Conservation (phyloP, 92 coral and sea anemone genomes). For the Porites lobata region DNA sequence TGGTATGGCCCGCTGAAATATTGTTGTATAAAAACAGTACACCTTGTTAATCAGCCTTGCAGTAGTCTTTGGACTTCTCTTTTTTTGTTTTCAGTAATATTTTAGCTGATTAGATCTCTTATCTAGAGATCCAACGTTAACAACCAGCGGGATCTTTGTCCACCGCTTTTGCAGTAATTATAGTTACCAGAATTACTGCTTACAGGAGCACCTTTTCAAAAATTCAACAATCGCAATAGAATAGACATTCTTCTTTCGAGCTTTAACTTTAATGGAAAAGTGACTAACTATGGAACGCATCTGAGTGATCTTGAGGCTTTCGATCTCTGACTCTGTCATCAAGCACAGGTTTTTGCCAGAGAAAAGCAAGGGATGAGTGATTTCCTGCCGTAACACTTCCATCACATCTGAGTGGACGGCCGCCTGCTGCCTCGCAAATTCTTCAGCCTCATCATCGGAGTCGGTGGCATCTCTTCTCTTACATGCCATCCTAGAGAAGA, state of each 20-base stretch:
- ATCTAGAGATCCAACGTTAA: no score
- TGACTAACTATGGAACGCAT: slow-evolving; percentile 27
- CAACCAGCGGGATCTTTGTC: no score
- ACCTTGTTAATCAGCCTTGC: no score
- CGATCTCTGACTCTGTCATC: slow-evolving; percentile 1
- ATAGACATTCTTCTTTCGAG: slow-evolving; percentile 33
- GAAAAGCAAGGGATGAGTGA: slow-evolving; percentile 8
- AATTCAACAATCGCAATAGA: slow-evolving; percentile 17
- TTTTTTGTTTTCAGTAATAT: no score
- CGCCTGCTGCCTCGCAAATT: slow-evolving; percentile 9
- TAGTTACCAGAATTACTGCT: slow-evolving; percentile 5
- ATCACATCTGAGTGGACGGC: slow-evolving; percentile 27
- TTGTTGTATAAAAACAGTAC: no score
- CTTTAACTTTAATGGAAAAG: slow-evolving; percentile 31
- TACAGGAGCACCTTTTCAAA: slow-evolving; percentile 26
- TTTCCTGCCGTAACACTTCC: slow-evolving; percentile 27
- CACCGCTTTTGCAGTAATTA: no score
- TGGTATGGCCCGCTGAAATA: no score
- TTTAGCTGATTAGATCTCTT: no score
- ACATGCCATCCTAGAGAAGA: not conserved
- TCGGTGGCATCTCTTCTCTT: no score
- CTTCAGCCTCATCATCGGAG: no score
- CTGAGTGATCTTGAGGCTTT: slow-evolving; percentile 31
- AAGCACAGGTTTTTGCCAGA: no score
- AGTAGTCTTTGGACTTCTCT: no score